Conservation (phyloP, 2,113 vertebrate species). For the Microcebus griseorufus region DNA sequence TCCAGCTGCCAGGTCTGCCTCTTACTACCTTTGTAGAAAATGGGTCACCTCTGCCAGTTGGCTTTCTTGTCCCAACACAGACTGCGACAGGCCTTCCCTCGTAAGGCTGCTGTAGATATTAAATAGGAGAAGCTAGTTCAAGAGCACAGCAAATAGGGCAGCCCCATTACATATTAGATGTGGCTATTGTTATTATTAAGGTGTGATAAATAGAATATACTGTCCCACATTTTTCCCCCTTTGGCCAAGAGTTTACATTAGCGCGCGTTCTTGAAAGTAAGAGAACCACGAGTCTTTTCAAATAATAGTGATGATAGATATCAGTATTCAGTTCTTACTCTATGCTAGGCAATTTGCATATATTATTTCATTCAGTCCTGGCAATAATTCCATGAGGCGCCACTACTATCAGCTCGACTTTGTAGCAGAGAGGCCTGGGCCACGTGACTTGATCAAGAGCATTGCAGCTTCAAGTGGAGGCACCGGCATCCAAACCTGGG, state of each 20-base stretch:
- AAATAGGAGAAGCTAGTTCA: neutral
- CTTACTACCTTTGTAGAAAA: neutral
- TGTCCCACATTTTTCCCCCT: fast-evolving
- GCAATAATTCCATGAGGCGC: fast-evolving
- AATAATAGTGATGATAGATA: neutral
- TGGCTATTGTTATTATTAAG: no score
- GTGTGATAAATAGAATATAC: fast-evolving
- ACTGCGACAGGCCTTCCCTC: neutral
- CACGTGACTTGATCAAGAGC: neutral
- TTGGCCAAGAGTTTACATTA: neutral
- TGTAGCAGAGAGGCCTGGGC: neutral
- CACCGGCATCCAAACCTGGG: neutral
- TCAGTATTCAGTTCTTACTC: neutral
- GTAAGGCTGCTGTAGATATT: fast-evolving
- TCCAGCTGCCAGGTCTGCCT: neutral
- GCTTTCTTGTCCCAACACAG: neutral
- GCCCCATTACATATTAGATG: fast-evolving
- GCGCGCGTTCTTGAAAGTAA: neutral
- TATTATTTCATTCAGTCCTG: neutral
- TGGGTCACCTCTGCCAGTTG: fast-evolving
- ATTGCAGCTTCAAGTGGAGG: neutral
- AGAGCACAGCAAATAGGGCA: fast-evolving
- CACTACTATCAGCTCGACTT: neutral
- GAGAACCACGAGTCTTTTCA: neutral
- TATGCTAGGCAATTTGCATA: neutral